phyloP scores from a whole-genome alignment of 1,140 invertebrate genomes.

The Zaprionus taronus region DNA sequence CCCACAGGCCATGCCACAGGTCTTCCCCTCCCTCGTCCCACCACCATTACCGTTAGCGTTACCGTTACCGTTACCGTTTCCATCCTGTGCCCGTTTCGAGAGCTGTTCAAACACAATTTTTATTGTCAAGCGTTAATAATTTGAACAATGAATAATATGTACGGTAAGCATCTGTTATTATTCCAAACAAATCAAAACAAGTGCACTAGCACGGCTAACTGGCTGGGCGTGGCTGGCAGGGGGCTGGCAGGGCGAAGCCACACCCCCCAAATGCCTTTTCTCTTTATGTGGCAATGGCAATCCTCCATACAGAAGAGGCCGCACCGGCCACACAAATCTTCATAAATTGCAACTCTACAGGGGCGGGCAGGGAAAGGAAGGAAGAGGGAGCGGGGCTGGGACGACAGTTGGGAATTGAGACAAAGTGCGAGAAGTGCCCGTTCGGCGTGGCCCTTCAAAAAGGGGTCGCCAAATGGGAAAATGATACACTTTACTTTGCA shows the following conservation, averaged over 20 bases:
- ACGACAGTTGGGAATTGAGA: conserved; percentile 80
- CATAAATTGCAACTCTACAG: conserved; percentile 78
- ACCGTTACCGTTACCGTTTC: not conserved
- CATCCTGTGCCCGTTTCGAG: conserved; percentile 44
- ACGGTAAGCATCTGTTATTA: conserved; percentile 84
- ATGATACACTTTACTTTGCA: conserved; percentile 83
- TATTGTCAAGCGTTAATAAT: conserved; percentile 84
- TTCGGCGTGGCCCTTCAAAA: conserved; percentile 37
- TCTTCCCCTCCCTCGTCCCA: not conserved
- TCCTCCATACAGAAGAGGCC: not conserved
- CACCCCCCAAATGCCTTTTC: not conserved
- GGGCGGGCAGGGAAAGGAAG: not conserved
- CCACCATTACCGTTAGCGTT: not conserved
- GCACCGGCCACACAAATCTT: conserved; percentile 79
- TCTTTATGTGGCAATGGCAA: not conserved
- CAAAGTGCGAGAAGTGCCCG: conserved; percentile 70
- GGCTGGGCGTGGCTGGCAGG: conserved; percentile 41
- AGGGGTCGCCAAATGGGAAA: conserved; percentile 82
- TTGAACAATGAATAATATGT: conserved; percentile 84
- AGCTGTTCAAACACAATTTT: conserved; percentile 79
- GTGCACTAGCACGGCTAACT: conserved; percentile 68
- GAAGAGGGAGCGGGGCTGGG: not conserved
- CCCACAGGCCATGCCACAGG: conserved; percentile 30
- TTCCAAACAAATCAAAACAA: conserved; percentile 85
- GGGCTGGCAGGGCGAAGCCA: not conserved